A percentile compares a stretch with the other conserved stretches of the same genome.
phyloP scores from a whole-genome alignment of 2,797 vertebrate genomes.

The Takifugu rubripes region DNA sequence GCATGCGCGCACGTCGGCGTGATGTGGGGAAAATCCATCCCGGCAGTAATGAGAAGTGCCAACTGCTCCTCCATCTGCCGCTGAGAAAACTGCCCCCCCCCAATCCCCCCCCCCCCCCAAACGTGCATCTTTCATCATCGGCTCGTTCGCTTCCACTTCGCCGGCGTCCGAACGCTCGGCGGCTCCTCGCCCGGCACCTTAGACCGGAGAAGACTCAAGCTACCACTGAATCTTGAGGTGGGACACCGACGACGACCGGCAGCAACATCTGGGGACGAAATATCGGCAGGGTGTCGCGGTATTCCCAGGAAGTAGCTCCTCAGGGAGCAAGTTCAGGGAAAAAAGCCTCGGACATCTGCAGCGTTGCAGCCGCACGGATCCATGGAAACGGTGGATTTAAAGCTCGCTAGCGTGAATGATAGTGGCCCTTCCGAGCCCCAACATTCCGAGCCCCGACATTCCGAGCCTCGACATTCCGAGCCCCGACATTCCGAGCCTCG shows the following conservation, averaged over 20 bases:
- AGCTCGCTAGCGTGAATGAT: too few species aligned
- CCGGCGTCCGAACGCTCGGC: constrained; percentile 55
- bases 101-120: neutral
- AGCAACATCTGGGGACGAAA: constrained; percentile 53
- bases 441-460: too few species aligned
- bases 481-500: too few species aligned
- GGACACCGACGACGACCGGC: constrained; percentile 39
- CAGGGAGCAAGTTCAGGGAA: too few species aligned
- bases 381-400: too few species aligned
- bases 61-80: constrained; percentile 80
- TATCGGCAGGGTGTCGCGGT: constrained; percentile 8
- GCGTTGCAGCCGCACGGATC: too few species aligned
- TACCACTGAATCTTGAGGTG: constrained; percentile 43
- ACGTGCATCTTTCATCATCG: constrained; percentile 61
- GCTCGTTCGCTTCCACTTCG: constrained; percentile 56
- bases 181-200: constrained; percentile 36
- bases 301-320: too few species aligned
- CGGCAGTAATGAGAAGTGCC: constrained; percentile 75
- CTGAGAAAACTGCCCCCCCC: constrained; percentile 58
- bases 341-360: too few species aligned
- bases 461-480: too few species aligned
- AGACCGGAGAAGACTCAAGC: constrained; percentile 49
- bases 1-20: constrained; percentile 43
- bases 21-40: constrained; percentile 63
- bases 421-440: too few species aligned